Conservation (phyloP, 2,113 vertebrate species). For the Pterophyllum scalare region DNA sequence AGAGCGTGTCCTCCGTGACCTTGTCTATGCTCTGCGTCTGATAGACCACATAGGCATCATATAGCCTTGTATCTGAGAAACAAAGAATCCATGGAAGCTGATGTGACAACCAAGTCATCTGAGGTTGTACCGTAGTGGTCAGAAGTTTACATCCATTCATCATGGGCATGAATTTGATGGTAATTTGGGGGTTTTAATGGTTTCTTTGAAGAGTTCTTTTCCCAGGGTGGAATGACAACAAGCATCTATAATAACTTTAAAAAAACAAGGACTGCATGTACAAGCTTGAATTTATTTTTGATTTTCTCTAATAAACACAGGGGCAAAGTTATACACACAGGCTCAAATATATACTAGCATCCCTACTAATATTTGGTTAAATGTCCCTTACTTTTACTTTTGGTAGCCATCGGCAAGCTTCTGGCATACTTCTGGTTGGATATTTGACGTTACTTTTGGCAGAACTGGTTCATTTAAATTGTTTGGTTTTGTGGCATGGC, state of each 20-base stretch:
- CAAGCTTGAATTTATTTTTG: neutral
- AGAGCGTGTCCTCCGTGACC: constrained; percentile 38
- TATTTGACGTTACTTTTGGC: neutral
- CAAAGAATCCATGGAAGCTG: neutral
- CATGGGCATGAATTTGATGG: neutral
- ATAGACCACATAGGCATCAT: constrained; percentile 79
- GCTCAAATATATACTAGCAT: neutral
- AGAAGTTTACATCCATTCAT: neutral
- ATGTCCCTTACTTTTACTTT: neutral
- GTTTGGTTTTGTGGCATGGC: too few species aligned
- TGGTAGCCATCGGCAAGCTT: neutral
- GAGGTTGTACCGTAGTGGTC: neutral
- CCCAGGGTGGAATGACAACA: neutral
- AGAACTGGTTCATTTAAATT: neutral
- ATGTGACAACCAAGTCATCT: neutral
- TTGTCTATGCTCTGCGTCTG: constrained; percentile 52
- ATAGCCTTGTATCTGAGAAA: constrained; percentile 61
- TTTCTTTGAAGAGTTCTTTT: neutral
- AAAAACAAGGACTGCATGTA: neutral
- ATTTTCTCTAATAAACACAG: neutral
- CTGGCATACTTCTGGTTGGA: neutral
- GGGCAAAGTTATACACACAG: neutral
- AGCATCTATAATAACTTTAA: neutral
- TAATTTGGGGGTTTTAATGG: neutral
- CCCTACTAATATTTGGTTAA: neutral